These are phyloP conservation scores for Nephotettix cincticeps DNA, from an alignment of 1,140 invertebrate species.

Conservation along the genomic window DNA sequence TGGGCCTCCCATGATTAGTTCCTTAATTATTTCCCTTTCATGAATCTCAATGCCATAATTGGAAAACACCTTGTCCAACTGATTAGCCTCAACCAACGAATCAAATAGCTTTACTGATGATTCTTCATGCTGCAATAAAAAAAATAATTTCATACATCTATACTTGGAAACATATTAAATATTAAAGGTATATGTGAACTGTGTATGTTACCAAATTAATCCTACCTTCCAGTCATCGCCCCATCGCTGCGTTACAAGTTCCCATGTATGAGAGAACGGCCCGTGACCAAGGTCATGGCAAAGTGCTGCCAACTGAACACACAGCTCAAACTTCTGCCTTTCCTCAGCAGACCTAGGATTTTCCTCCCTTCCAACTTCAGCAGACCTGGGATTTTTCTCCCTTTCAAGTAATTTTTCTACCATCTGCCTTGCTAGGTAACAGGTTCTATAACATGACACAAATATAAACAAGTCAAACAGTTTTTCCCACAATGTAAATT, in stretches of 20 bases:
- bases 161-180: not conserved
- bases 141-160: conserved; percentile 6
- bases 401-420: conserved; percentile 33
- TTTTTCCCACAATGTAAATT: too few species aligned
- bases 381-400: not conserved
- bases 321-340: conserved; percentile 36
- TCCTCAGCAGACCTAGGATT: conserved; percentile 9
- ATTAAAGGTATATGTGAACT: not conserved
- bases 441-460: conserved; percentile 39
- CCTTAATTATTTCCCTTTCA: conserved; percentile 50
- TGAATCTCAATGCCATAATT: conserved; percentile 35
- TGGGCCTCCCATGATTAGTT: conserved; percentile 48
- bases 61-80: conserved; percentile 43
- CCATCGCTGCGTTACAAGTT: conserved; percentile 46
- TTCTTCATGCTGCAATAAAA: conserved; percentile 51
- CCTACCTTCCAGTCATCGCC: conserved; percentile 46
- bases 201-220: too few species aligned
- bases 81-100: conserved; percentile 47
- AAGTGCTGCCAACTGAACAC: conserved; percentile 60
- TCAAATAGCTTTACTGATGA: conserved; percentile 51
- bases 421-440: conserved; percentile 41
- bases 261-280: conserved; percentile 65
- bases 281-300: conserved; percentile 71
- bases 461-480: too few species aligned
- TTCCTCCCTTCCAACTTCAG: not conserved